A percentile compares a stretch with the other conserved stretches of the same genome.
phyloP scores from a whole-genome alignment of 2,797 vertebrate genomes.

The Mormyrops attenuatus region DNA sequence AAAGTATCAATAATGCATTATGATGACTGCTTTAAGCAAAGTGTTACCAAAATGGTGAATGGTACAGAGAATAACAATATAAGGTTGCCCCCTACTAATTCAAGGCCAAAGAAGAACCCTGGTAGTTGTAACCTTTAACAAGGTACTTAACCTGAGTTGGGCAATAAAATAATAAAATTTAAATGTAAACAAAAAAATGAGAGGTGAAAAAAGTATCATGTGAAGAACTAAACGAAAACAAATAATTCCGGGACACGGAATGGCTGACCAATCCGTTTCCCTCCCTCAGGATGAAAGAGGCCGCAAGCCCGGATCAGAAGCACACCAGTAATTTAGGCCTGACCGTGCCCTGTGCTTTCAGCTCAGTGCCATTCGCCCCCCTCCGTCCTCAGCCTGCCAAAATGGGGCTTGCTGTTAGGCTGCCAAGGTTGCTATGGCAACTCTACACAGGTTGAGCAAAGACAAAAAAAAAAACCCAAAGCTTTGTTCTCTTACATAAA shows the following conservation, averaged over 20 bases:
- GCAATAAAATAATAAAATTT: not conserved
- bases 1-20: not conserved
- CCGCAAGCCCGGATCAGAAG: slow-evolving; percentile 42
- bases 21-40: not conserved
- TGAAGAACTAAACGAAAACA: not conserved
- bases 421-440: slow-evolving; percentile 49
- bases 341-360: slow-evolving; percentile 19
- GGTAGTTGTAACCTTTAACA: not conserved
- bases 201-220: not conserved
- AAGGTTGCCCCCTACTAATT: not conserved
- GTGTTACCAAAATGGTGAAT: not conserved
- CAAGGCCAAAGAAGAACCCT: not conserved
- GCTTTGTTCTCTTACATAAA: slow-evolving; percentile 32
- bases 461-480: slow-evolving; percentile 22
- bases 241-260: not conserved
- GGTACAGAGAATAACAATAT: not conserved
- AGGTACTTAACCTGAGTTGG: not conserved
- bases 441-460: slow-evolving; percentile 38
- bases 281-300: slow-evolving; percentile 32
- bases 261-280: slow-evolving; percentile 1
- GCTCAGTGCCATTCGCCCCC: not conserved
- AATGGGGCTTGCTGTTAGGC: slow-evolving; percentile 11
- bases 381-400: not conserved
- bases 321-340: slow-evolving; percentile 38
- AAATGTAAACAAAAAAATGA: not conserved